Percentiles rank a stretch among this genome's conserved stretches.
These are phyloP conservation scores for Borostomias antarcticus DNA, from an alignment of 2,797 vertebrate species.

Conservation along the genomic window DNA sequence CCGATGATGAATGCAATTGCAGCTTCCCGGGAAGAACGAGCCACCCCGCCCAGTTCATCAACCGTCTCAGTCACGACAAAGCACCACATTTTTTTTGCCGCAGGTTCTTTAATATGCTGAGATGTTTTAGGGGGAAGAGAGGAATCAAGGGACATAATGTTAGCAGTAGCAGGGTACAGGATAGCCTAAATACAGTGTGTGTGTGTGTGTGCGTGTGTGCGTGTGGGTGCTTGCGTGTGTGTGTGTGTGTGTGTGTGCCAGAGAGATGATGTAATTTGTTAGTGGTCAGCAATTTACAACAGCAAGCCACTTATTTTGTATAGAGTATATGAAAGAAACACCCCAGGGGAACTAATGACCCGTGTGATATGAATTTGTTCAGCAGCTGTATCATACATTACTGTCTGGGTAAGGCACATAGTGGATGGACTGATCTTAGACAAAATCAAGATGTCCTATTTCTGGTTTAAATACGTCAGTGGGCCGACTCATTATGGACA, in stretches of 20 bases:
- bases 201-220: too few species aligned
- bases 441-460: too few species aligned
- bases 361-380: background rate
- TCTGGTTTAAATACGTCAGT: too few species aligned
- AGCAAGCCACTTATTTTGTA: background rate
- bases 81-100: conserved; percentile 31
- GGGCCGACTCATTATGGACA: too few species aligned
- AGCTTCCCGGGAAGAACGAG: conserved; percentile 26
- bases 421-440: too few species aligned
- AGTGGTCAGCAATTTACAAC: conserved; percentile 53
- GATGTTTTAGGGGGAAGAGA: conserved; percentile 4
- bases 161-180: conserved; percentile 39
- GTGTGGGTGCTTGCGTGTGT: too few species aligned
- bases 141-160: conserved; percentile 12
- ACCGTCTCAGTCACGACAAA: conserved; percentile 21
- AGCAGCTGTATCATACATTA: too few species aligned
- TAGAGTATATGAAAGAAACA: conserved; percentile 12
- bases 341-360: background rate
- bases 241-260: too few species aligned
- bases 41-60: conserved; percentile 53
- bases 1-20: conserved; percentile 63
- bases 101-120: conserved; percentile 14
- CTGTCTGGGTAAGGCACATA: too few species aligned
- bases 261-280: conserved; percentile 25
- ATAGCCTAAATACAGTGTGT: conserved; percentile 55